Evolutionary conservation across 2,113 vertebrate genomes (phyloP).

Genomic region (Lamprotornis superbus): DNA sequence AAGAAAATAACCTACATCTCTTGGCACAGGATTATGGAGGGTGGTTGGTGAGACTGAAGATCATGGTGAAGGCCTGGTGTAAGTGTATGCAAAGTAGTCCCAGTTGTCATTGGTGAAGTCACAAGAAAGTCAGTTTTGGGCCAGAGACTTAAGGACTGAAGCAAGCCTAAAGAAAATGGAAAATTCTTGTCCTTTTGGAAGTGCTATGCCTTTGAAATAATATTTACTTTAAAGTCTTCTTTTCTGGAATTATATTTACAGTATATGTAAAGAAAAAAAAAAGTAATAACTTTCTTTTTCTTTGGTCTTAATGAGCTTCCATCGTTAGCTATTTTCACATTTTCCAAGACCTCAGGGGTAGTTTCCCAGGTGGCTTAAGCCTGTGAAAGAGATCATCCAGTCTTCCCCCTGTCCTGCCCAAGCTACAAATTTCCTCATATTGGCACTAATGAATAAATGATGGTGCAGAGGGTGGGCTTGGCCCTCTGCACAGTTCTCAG

Average conservation of each 20-base stretch:
- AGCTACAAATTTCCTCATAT: not conserved
- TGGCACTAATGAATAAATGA: not conserved
- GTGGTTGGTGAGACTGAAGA: not conserved
- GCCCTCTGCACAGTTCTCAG: not conserved
- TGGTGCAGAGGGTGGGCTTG: accelerated
- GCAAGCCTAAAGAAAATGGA: not conserved
- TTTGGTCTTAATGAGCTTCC: not conserved
- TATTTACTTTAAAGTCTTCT: not conserved
- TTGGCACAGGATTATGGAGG: accelerated
- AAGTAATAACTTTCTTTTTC: not conserved
- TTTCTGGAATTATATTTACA: not conserved
- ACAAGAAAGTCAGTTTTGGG: not conserved
- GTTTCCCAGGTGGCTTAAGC: not conserved
- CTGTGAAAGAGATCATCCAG: not conserved
- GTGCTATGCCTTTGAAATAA: not conserved
- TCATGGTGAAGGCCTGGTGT: not conserved
- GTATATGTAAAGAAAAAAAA: not conserved
- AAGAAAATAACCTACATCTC: not conserved
- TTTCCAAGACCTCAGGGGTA: not conserved
- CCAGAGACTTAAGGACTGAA: not conserved
- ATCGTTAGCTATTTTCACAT: not conserved
- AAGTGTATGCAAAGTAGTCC: accelerated
- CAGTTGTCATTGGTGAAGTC: not conserved
- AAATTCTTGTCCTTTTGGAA: not conserved
- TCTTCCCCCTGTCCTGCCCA: not conserved